Evolutionary conservation across 2,888 invertebrate species (phyloP), one percentile per base, ranked within the genome.

Genomic region (Ornithoptera priamus): DNA sequence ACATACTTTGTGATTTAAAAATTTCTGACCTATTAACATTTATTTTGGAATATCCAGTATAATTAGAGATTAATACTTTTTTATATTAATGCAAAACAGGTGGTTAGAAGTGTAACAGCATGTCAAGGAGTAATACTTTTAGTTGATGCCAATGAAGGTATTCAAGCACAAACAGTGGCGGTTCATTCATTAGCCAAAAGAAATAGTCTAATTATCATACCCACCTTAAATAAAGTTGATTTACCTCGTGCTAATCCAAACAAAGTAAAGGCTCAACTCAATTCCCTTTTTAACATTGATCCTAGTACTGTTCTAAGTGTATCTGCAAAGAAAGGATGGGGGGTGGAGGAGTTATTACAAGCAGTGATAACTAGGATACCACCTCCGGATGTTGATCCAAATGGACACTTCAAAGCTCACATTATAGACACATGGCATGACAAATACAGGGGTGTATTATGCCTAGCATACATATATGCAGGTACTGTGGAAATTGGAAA

Each of bases 111-210:
- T 64, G 93, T 99, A 68, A 94, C 96, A 71, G 98, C 98, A 63
- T 99, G 98, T 82, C 97, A 99, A 93, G 99, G 99, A 15, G 99
- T 98, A 0, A 94, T 99, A 74, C 92, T 99, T 68, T 89, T 99
- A 65, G 97, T 99, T 0, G 99, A 99, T 92, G 98, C 99, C 1
- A 99, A 98, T 88, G 97, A 98, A 93, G 97, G 97, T 12, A 96
- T 99, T 2, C 98, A 99, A 92, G 99, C 99, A 0, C 99, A 99
- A 89, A 99, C 99, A 0, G 98, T 99, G 2, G 99, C 99, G 20
- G 99, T 99, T 80, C 99, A 97, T 89, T 96, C 97, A 84, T 88
- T 99, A 73, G 99, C 99, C 0, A 96, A 96, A 87, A 95, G 95
- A 66, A 95, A 95, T 75, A 95, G 98, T 77, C 88, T 99, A 67